A percentile compares a stretch with the other conserved stretches of the same genome.
Conservation (phyloP, 2,888 invertebrate species). For the Rhagophthalmus giganteus region DNA sequence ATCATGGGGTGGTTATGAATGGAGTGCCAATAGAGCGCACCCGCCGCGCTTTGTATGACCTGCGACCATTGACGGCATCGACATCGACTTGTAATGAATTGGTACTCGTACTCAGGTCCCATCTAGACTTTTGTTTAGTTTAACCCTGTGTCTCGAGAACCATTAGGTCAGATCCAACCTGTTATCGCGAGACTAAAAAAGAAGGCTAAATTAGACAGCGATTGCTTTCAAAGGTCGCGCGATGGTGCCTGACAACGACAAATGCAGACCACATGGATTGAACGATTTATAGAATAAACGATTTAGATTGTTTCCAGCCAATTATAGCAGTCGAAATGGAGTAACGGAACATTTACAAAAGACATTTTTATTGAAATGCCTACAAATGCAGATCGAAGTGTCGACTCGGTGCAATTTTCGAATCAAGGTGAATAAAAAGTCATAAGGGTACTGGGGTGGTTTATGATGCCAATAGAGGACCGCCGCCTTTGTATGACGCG, state of each 20-base stretch:
- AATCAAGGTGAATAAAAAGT: constrained; percentile 40
- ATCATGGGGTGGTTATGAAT: constrained; percentile 49
- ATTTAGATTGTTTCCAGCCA: too few species aligned
- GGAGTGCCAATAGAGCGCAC: constrained; percentile 48
- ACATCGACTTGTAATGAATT: constrained; percentile 39
- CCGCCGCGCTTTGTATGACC: constrained; percentile 48
- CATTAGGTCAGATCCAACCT: too few species aligned
- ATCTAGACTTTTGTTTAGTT: constrained; percentile 31
- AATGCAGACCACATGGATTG: too few species aligned
- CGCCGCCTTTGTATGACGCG: constrained; percentile 48
- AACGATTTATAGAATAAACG: too few species aligned
- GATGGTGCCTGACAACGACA: too few species aligned
- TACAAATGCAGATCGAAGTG: constrained; percentile 36
- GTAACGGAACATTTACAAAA: too few species aligned
- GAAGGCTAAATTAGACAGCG: too few species aligned
- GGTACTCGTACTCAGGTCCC: constrained; percentile 23
- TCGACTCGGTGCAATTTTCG: constrained; percentile 34
- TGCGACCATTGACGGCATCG: constrained; percentile 52
- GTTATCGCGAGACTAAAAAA: too few species aligned
- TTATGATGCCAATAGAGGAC: constrained; percentile 48
- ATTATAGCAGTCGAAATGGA: too few species aligned
- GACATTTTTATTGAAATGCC: constrained; percentile 36
- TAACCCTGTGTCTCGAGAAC: too few species aligned
- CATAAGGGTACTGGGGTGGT: constrained; percentile 50
- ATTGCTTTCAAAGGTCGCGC: too few species aligned